Evolutionary conservation across 2,113 vertebrate species (phyloP).

Genomic region (Pangasianodon gigas): DNA sequence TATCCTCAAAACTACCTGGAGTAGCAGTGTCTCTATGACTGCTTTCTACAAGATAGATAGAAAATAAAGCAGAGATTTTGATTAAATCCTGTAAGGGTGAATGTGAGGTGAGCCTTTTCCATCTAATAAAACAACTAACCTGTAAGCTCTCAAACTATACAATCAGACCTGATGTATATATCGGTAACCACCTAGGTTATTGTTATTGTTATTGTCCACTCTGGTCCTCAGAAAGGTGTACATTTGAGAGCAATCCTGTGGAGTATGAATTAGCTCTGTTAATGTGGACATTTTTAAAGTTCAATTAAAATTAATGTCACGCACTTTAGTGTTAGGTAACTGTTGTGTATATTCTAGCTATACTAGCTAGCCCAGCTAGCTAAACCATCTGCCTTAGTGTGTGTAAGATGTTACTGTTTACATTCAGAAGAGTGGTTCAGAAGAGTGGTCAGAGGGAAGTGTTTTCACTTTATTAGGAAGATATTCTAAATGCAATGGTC

Average conservation of each 20-base stretch:
- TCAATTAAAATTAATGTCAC: not conserved
- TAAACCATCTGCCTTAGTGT: not conserved
- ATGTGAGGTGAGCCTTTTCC: not conserved
- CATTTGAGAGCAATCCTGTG: not conserved
- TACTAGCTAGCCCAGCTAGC: not conserved
- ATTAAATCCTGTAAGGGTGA: not conserved
- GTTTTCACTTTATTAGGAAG: not conserved
- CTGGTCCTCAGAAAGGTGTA: not conserved
- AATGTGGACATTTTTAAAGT: not conserved
- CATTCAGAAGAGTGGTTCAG: too few species aligned
- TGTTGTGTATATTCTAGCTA: not conserved
- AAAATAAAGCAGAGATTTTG: not conserved
- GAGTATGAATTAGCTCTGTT: not conserved
- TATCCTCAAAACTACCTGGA: not conserved
- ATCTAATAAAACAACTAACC: not conserved
- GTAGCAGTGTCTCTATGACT: not conserved
- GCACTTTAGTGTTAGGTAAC: not conserved
- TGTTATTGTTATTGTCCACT: not conserved
- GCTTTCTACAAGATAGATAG: not conserved
- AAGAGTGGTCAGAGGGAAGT: too few species aligned
- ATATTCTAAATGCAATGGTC: not conserved
- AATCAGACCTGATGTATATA: not conserved
- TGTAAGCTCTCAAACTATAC: not conserved
- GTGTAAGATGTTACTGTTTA: not conserved
- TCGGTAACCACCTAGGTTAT: not conserved